Evolutionary conservation across 2,888 invertebrate genomes (phyloP).

Genomic region (Sepioteuthis lessoniana): DNA sequence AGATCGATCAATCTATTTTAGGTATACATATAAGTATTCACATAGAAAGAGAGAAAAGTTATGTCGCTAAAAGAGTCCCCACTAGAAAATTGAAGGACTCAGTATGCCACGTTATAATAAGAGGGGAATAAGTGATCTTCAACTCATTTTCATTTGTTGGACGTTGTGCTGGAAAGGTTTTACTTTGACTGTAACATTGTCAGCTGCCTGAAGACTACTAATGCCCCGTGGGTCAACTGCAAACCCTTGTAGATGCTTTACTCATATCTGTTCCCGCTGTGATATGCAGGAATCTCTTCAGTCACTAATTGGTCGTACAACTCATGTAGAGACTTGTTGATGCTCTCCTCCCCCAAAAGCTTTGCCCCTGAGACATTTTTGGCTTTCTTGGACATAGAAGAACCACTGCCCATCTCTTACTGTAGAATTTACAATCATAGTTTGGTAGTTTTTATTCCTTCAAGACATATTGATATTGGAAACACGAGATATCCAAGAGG

Average conservation of each 20-base stretch:
- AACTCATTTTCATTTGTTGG: background rate
- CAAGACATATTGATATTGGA: background rate
- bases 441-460: background rate
- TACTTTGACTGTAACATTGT: background rate
- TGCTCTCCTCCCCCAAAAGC: background rate
- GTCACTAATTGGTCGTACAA: background rate
- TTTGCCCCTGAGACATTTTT: background rate
- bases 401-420: background rate
- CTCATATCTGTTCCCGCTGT: background rate
- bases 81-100: background rate
- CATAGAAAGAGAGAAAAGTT: too few relatives aligned
- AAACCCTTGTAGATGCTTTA: background rate
- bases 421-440: background rate
- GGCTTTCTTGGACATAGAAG: background rate
- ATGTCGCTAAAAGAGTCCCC: too few relatives aligned
- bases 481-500: background rate
- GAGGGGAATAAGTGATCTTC: background rate
- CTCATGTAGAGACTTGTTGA: background rate
- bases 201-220: background rate
- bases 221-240: constrained; percentile 1
- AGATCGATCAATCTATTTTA: too few relatives aligned
- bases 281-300: background rate
- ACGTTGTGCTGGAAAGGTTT: background rate
- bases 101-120: background rate
- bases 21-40: too few relatives aligned